These are phyloP conservation scores for Vanacampus margaritifer DNA, from an alignment of 2,113 vertebrate species.

Conservation along the genomic window DNA sequence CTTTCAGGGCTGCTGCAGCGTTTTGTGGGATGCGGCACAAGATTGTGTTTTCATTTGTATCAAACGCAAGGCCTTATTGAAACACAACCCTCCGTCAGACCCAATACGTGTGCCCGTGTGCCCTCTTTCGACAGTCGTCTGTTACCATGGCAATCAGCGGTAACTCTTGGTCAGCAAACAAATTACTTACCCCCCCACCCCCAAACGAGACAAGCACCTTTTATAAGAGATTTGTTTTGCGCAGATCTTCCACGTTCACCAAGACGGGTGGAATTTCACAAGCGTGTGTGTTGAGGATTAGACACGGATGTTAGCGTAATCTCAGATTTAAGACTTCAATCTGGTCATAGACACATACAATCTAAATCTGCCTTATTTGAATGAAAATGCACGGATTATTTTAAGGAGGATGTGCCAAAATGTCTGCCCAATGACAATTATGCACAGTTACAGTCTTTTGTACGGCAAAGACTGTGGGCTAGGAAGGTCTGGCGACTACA, in stretches of 20 bases:
- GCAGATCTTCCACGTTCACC: conserved; percentile 25
- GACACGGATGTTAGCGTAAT: conserved; percentile 39
- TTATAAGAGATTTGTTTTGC: conserved; percentile 17
- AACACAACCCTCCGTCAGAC: conserved; percentile 52
- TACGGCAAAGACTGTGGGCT: conserved; percentile 21
- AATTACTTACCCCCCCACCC: conserved; percentile 38
- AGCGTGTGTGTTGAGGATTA: conserved; percentile 32
- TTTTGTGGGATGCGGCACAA: conserved; percentile 40
- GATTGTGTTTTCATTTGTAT: conserved; percentile 59
- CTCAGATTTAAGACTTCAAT: conserved; percentile 38
- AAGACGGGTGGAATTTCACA: conserved; percentile 48
- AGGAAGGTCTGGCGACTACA: conserved; percentile 18
- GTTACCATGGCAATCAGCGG: conserved; percentile 64
- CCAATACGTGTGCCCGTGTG: conserved; percentile 53
- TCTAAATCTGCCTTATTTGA: conserved; percentile 33
- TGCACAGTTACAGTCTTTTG: conserved; percentile 20
- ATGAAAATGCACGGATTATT: conserved; percentile 9
- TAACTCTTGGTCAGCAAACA: conserved; percentile 66
- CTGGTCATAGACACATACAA: conserved; percentile 29
- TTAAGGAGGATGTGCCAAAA: conserved; percentile 13
- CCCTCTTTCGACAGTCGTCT: conserved; percentile 58
- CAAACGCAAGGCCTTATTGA: conserved; percentile 53
- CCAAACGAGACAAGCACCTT: conserved; percentile 35
- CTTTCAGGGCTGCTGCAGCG: conserved; percentile 36
- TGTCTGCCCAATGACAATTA: conserved; percentile 2